Evolutionary conservation across 2,113 vertebrate genomes (phyloP), one percentile per base, ranked within the genome.

Genomic region (Hoplias malabaricus): DNA sequence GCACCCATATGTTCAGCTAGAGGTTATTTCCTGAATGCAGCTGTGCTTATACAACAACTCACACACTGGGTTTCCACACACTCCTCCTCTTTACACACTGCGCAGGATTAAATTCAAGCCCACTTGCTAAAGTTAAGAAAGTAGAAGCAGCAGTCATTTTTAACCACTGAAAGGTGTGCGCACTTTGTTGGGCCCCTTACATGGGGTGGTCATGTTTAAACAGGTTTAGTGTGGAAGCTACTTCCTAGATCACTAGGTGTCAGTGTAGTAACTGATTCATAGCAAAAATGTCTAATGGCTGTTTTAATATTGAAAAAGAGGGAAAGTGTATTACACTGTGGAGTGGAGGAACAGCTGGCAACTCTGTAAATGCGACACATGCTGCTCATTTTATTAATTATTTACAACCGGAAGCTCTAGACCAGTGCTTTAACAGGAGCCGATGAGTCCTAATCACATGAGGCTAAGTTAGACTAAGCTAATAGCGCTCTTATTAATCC

Each of bases 371-470:
- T 38, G 27, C 63, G 53, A 50, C 31, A 48, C 23, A n/a, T 27
- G 31, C 62, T 43, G 25, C 21, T 67, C 46, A 16, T 54, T 61
- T 57, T 43, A 75, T 75, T 63, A 61, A 57, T 67, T 40, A 72
- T 76, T 81, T 72, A 69, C 68, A 40, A 40, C 19, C 67, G 40
- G 23, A 25, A 61, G 57, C 57, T 23, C 8, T n/a, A 43, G 38
- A 23, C 43, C 13, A 65, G 13, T 46, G 56, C 59, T n/a, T 69
- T 79, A 36, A 34, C 53, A 21, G 8, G 43, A 27, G 43, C 25
- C 13, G 21, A 2, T 40, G 78, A 80, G 71, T 80, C 78, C 68
- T 79, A 53, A 69, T 61, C 19, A 46, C 10, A 43, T 80, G 16
- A 23, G 42, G 23, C n/a, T 25, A 34, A 36, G 67, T 50, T 3